phyloP scores from a whole-genome alignment of 2,113 vertebrate genomes.

The Ceratotherium simum region DNA sequence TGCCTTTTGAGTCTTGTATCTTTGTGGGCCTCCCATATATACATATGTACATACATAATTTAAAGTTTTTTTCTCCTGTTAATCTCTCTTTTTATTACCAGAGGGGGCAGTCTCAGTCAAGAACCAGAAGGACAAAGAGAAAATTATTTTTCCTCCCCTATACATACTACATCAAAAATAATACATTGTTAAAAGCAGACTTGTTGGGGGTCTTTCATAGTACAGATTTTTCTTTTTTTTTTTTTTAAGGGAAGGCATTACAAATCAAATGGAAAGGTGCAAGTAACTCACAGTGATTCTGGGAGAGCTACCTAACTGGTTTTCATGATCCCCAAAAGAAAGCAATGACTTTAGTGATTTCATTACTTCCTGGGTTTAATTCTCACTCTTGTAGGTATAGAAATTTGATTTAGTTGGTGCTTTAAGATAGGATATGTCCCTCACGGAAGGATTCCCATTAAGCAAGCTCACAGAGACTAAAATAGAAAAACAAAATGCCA shows the following conservation, averaged over 20 bases:
- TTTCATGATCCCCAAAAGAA: constrained; percentile 49
- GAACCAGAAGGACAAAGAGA: not conserved
- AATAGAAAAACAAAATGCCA: constrained; percentile 59
- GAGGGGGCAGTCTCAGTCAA: not conserved
- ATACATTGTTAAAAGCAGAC: not conserved
- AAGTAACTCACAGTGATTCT: not conserved
- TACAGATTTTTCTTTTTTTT: not conserved
- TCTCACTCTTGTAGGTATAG: constrained; percentile 9
- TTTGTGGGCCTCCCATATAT: not conserved
- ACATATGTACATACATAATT: not conserved
- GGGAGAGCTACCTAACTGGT: not conserved
- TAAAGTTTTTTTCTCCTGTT: not conserved
- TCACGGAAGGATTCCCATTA: constrained; percentile 14
- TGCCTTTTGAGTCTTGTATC: not conserved
- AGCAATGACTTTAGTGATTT: constrained; percentile 24
- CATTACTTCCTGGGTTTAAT: constrained; percentile 6
- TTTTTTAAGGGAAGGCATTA: constrained; percentile 17
- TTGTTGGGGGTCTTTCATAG: not conserved
- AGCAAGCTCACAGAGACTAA: constrained; percentile 39
- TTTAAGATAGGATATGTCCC: constrained; percentile 32
- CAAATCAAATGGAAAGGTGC: not conserved
- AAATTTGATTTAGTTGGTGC: constrained; percentile 53
- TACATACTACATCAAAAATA: constrained; percentile 5
- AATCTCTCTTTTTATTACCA: not conserved
- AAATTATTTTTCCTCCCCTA: not conserved